Conservation (phyloP, 2,888 invertebrate genomes). For the Scaptomyza caliginosa region DNA sequence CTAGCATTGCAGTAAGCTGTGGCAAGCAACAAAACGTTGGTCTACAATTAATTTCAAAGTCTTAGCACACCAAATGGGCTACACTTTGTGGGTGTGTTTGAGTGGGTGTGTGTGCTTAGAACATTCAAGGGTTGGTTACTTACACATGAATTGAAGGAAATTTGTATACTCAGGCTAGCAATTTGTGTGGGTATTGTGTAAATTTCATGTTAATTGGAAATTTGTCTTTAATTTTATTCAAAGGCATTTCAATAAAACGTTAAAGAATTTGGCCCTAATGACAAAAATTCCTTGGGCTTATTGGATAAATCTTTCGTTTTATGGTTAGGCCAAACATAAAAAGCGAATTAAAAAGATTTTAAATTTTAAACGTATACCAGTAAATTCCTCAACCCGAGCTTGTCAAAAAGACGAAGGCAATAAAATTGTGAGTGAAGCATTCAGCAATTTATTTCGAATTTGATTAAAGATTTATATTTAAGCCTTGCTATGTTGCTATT, state of each 20-base stretch:
- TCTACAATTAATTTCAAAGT: constrained; percentile 71
- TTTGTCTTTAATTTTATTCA: not conserved
- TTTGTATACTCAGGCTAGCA: constrained; percentile 6
- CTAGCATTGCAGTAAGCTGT: constrained; percentile 64
- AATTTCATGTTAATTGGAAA: constrained; percentile 19
- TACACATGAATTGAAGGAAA: constrained; percentile 15
- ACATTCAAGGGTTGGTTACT: constrained; percentile 8
- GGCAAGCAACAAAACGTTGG: constrained; percentile 72
- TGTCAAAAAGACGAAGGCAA: not conserved
- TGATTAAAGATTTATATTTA: not conserved
- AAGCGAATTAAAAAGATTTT: constrained; percentile 11
- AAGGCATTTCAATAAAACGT: not conserved
- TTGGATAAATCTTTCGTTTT: not conserved
- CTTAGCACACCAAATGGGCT: constrained; percentile 31
- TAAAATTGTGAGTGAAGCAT: constrained; percentile 13
- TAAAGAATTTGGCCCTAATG: not conserved
- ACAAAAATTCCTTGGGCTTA: constrained; percentile 1
- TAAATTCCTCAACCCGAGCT: not conserved
- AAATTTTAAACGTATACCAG: not conserved
- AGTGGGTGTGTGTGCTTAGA: not conserved
- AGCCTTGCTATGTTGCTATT: not conserved
- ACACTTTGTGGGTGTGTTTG: constrained; percentile 1
- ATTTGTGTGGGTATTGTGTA: constrained; percentile 17
- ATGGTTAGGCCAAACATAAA: not conserved
- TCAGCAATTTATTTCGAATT: constrained; percentile 9